Conservation (phyloP, 2,888 invertebrate genomes). For the Drosophila falleni region DNA sequence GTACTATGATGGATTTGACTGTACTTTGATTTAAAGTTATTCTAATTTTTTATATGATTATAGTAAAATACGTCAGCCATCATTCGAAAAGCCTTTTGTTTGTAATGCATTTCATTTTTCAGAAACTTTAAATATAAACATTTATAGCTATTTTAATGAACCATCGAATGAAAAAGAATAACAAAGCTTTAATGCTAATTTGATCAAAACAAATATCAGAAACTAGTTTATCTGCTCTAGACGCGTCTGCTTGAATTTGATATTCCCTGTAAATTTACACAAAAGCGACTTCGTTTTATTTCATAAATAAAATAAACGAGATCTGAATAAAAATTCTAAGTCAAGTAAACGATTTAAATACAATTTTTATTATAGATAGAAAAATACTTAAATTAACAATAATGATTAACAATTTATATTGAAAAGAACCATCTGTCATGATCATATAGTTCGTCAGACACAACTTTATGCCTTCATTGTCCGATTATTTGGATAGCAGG, state of each 20-base stretch:
- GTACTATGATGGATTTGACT: too few relatives aligned
- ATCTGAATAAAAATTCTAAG: neutral
- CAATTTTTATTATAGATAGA: neutral
- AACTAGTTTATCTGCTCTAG: slow-evolving; percentile 6
- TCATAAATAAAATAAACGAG: neutral
- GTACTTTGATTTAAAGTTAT: too few relatives aligned
- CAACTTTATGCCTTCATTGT: neutral
- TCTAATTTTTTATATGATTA: too few relatives aligned
- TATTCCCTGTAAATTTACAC: slow-evolving; percentile 4
- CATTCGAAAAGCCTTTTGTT: too few relatives aligned
- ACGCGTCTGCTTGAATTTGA: neutral
- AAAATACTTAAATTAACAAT: neutral
- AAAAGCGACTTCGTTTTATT: neutral
- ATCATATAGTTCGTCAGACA: neutral
- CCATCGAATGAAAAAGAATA: neutral
- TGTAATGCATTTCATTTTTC: too few relatives aligned
- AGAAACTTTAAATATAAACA: neutral
- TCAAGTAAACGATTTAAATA: neutral
- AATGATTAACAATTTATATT: neutral
- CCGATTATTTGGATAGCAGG: neutral
- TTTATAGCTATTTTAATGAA: slow-evolving; percentile 3
- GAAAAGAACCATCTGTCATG: neutral
- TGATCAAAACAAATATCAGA: slow-evolving; percentile 2
- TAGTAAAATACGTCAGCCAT: too few relatives aligned
- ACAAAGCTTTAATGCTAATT: neutral